Conservation (phyloP, 2,113 vertebrate genomes). For the Mus pahari region DNA sequence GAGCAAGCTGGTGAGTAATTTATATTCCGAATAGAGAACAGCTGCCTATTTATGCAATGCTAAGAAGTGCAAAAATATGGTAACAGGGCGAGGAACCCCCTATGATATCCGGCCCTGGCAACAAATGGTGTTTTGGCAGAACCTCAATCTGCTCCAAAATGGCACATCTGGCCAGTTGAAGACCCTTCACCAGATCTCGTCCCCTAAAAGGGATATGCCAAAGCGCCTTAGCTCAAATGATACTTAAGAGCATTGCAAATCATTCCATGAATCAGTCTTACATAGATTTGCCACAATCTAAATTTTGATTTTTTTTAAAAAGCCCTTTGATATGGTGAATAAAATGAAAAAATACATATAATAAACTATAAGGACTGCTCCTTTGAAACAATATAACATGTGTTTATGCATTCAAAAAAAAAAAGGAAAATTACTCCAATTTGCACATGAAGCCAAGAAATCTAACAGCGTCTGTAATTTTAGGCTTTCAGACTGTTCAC, state of each 20-base stretch:
- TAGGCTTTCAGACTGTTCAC: slow-evolving; percentile 68
- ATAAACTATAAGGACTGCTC: slow-evolving; percentile 57
- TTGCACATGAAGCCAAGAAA: slow-evolving; percentile 81
- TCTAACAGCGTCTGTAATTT: slow-evolving; percentile 68
- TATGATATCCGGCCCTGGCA: slow-evolving; percentile 74
- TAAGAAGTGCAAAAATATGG: slow-evolving; percentile 82
- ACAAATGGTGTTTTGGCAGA: slow-evolving; percentile 76
- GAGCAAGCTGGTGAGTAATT: slow-evolving; percentile 83
- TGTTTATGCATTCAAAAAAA: slow-evolving; percentile 67
- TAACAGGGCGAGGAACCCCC: slow-evolving; percentile 63
- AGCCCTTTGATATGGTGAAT: slow-evolving; percentile 17
- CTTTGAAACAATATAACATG: slow-evolving; percentile 65
- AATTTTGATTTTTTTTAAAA: neutral
- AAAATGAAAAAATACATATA: slow-evolving; percentile 69
- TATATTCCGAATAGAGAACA: slow-evolving; percentile 81
- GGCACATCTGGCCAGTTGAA: slow-evolving; percentile 65
- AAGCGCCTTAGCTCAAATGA: slow-evolving; percentile 52
- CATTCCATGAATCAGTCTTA: neutral
- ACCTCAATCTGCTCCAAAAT: slow-evolving; percentile 22
- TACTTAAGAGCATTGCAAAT: slow-evolving; percentile 48
- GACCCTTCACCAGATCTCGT: slow-evolving; percentile 41
- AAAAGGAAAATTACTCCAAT: slow-evolving; percentile 69
- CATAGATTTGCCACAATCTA: slow-evolving; percentile 24
- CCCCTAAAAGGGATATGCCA: slow-evolving; percentile 57
- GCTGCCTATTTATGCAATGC: slow-evolving; percentile 81